Conservation (phyloP, 2,888 invertebrate genomes). For the Rotaria magnacalcarata region DNA sequence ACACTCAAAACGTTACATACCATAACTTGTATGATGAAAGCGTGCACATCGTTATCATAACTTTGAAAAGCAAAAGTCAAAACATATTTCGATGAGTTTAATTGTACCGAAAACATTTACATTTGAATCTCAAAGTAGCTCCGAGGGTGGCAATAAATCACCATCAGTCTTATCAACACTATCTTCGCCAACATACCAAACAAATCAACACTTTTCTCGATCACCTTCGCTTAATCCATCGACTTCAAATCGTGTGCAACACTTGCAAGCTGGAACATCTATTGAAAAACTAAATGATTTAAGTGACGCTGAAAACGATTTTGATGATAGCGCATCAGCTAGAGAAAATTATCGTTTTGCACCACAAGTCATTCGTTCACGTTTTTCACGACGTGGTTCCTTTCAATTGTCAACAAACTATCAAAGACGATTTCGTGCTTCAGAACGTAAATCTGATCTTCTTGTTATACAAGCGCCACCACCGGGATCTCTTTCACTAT, state of each 20-base stretch:
- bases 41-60: too few relatives aligned
- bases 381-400: neutral
- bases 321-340: neutral
- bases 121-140: neutral
- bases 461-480: neutral
- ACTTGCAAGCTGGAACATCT: neutral
- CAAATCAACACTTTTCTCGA: neutral
- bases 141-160: neutral
- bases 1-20: neutral
- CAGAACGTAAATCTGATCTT: neutral
- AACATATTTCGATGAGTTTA: neutral
- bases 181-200: neutral
- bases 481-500: neutral
- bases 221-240: neutral
- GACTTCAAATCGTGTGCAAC: neutral
- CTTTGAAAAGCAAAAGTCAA: too few relatives aligned
- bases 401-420: neutral
- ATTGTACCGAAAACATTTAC: neutral
- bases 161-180: neutral
- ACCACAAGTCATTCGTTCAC: neutral
- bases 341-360: slow-evolving; percentile 10
- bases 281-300: neutral
- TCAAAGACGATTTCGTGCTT: neutral
- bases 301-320: neutral
- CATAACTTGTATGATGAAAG: neutral